These are phyloP conservation scores for Seriola aureovittata DNA, from an alignment of 2,113 vertebrate species.

Conservation along the genomic window DNA sequence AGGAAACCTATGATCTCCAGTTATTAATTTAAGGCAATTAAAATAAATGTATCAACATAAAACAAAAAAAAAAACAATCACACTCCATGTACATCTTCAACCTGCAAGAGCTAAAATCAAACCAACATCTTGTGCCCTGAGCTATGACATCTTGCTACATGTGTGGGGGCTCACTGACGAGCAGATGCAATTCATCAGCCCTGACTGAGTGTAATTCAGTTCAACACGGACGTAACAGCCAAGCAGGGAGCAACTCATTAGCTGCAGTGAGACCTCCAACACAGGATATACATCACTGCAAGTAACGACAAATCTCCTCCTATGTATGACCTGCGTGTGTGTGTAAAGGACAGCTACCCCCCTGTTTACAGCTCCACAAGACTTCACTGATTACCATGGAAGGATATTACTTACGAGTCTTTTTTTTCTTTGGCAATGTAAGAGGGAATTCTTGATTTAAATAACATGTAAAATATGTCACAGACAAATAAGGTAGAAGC, in stretches of 20 bases:
- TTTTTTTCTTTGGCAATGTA: conserved; percentile 10
- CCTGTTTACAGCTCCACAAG: conserved; percentile 38
- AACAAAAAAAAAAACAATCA: background rate
- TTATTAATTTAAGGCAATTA: too few species aligned
- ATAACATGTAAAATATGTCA: conserved; percentile 4
- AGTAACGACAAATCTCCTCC: conserved; percentile 40
- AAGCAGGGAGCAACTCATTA: conserved; percentile 55
- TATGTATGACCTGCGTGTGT: conserved; percentile 15
- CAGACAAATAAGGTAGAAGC: too few species aligned
- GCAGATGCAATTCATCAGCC: conserved; percentile 49
- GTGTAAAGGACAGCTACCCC: conserved; percentile 48
- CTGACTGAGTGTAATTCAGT: conserved; percentile 46
- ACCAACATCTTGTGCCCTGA: background rate
- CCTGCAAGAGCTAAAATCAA: background rate
- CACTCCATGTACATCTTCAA: background rate
- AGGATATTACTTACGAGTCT: background rate
- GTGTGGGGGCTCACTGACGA: background rate
- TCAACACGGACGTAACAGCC: conserved; percentile 55
- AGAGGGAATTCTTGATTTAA: conserved; percentile 7
- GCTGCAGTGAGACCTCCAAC: conserved; percentile 49
- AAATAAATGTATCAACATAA: too few species aligned
- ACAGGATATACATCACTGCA: conserved; percentile 54
- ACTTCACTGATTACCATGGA: conserved; percentile 16
- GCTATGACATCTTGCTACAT: background rate
- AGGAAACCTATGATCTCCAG: background rate